phyloP scores from a whole-genome alignment of 23 tunicate genomes.

The Ciona savignyi region DNA sequence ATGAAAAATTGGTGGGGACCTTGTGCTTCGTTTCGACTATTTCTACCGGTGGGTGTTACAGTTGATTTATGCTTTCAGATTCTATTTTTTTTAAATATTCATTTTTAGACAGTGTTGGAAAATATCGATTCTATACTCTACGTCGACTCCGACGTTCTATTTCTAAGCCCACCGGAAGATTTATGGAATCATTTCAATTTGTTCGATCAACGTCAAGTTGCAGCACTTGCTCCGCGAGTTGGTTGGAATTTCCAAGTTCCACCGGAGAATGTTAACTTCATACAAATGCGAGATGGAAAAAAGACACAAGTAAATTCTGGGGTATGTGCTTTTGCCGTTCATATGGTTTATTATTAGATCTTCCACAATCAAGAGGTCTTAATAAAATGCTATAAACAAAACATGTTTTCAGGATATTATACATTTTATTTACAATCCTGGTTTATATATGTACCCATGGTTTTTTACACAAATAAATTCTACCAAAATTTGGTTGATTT shows the following conservation, averaged over 20 bases:
- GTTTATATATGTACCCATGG: no score
- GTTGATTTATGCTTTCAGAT: no score
- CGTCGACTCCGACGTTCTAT: conserved; percentile 95
- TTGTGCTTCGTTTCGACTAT: conserved; percentile 93
- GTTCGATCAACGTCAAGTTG: conserved; percentile 63
- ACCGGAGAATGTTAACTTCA: conserved; percentile 54
- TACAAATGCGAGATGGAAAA: conserved; percentile 40
- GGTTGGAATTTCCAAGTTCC: conserved; percentile 98
- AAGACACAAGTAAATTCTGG: conserved; percentile 96
- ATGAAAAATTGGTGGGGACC: conserved; percentile 97
- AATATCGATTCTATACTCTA: conserved; percentile 74
- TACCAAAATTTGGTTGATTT: no score
- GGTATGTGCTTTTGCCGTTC: conserved; percentile 66
- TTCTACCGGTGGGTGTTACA: conserved; percentile 93
- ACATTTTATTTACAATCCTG: no score
- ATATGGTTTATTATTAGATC: conserved; percentile 50
- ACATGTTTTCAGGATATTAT: no score
- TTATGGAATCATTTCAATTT: conserved; percentile 61
- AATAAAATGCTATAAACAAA: no score
- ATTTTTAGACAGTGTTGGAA: conserved; percentile 48
- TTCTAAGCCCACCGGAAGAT: conserved; percentile 71
- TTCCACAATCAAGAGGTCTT: conserved; percentile 59
- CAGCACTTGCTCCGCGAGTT: conserved; percentile 84
- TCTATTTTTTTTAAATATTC: no score
- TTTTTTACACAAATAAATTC: no score